phyloP scores from a whole-genome alignment of 1,140 invertebrate species.

The Pachypeltis micranthus region DNA sequence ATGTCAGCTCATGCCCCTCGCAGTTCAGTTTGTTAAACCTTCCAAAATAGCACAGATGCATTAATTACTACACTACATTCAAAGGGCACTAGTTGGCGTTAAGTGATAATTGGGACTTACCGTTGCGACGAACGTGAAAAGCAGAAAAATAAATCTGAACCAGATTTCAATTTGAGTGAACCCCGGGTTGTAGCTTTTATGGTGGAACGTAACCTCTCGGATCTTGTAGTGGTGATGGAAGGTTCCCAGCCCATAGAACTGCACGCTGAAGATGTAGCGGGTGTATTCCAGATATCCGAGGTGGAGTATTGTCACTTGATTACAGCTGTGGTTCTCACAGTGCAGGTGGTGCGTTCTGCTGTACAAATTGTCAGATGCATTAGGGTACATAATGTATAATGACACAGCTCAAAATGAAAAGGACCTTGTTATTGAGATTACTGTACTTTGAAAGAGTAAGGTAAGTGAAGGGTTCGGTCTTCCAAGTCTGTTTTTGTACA shows the following conservation, averaged over 20 bases:
- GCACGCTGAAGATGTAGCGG: conserved; percentile 73
- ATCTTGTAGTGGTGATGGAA: conserved; percentile 76
- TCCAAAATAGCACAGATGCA: too few relatives aligned
- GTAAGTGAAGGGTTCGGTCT: too few relatives aligned
- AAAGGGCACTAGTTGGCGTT: too few relatives aligned
- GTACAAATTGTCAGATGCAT: too few relatives aligned
- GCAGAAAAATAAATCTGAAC: conserved; percentile 86
- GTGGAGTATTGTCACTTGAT: conserved; percentile 78
- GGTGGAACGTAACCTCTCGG: conserved; percentile 78
- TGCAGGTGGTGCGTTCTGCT: conserved; percentile 62
- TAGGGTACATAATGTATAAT: too few relatives aligned
- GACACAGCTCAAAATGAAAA: too few relatives aligned
- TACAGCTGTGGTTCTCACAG: conserved; percentile 70
- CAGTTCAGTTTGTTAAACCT: too few relatives aligned
- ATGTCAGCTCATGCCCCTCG: too few relatives aligned
- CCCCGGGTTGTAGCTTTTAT: conserved; percentile 87
- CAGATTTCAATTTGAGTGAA: conserved; percentile 96
- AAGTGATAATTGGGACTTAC: conserved; percentile 58
- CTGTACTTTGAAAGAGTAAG: too few relatives aligned
- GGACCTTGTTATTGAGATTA: too few relatives aligned
- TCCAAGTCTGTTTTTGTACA: too few relatives aligned
- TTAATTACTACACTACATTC: too few relatives aligned
- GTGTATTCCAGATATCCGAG: conserved; percentile 79
- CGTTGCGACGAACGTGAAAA: conserved; percentile 73
- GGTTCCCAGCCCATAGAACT: conserved; percentile 70